Evolutionary conservation across 2,888 invertebrate genomes (phyloP), one percentile per base, ranked within the genome.

Genomic region (Agrenia bidenticulata): DNA sequence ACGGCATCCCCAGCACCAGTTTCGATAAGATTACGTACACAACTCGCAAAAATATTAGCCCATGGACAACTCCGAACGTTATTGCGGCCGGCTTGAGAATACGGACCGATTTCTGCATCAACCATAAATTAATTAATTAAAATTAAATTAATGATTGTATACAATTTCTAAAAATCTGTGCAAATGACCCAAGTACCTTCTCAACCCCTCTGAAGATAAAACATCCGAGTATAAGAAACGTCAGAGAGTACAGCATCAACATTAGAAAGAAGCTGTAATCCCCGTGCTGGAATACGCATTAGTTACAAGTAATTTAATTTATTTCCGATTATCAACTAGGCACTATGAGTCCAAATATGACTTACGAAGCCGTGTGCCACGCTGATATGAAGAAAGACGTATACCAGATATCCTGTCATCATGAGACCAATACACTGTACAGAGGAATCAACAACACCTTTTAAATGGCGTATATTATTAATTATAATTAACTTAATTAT

Each of bases 171-270:
- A 23, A 32, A 26, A 55, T 32, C 7, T 23, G n/a, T n/a, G n/a
- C n/a, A n/a, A n/a, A n/a, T n/a, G n/a, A n/a, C n/a, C n/a, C n/a
- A 21, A 27, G 7, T 17, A 57, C 56, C 23, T 37, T 27, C 41
- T 57, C 56, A 37, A 57, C 19, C 19, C 56, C 56, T 9, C 37
- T 57, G 23, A 57, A 57, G 37, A 57, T 57, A 21, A 27, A 41
- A 19, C 27, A 37, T 21, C 56, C 56, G 15, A 41, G 2, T 11
- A 57, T 37, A 4, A 57, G 56, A 15, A 57, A 17, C 2, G 37
- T 19, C 4, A 57, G 27, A 9, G 41, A 2, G 23, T 57, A 57
- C 2, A 57, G 24, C 17, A 57, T 19, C 13, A 24, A 57, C 27
- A 57, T 57, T 2, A 39, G 17, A 21, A 57, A 57, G 37, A 57